Evolutionary conservation across 2,888 invertebrate genomes (phyloP).

Genomic region (Nowickia ferox): DNA sequence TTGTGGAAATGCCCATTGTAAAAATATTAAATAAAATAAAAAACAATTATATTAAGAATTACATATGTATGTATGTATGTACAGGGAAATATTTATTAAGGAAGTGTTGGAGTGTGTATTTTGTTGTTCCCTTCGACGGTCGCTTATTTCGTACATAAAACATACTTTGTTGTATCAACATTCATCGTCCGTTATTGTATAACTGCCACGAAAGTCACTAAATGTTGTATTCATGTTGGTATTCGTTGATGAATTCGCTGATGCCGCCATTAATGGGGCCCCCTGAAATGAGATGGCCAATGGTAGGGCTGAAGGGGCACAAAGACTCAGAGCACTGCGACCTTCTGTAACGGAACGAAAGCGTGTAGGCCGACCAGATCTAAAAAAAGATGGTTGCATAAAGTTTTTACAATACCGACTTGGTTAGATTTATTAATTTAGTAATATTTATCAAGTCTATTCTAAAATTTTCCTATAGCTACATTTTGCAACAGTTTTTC

Average conservation of each 20-base stretch:
- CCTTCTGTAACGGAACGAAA: constrained; percentile 89
- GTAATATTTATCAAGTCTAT: too few relatives aligned
- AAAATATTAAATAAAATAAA: constrained; percentile 11
- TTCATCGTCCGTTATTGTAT: constrained; percentile 82
- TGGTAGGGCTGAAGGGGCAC: constrained; percentile 89
- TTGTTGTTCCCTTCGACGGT: not conserved
- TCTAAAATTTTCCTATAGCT: too few relatives aligned
- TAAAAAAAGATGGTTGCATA: constrained; percentile 78
- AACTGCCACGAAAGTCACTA: constrained; percentile 82
- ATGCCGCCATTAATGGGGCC: constrained; percentile 82
- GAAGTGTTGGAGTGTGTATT: not conserved
- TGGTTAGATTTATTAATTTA: not conserved
- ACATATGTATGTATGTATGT: constrained; percentile 10
- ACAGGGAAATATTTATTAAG: constrained; percentile 25
- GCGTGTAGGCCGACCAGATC: constrained; percentile 88
- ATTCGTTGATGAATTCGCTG: constrained; percentile 80
- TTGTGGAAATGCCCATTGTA: too few relatives aligned
- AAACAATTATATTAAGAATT: constrained; percentile 5
- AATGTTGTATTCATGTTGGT: constrained; percentile 78
- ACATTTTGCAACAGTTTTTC: not conserved
- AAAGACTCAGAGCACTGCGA: constrained; percentile 88
- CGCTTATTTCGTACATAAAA: not conserved
- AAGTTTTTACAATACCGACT: too few relatives aligned
- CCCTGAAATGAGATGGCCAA: constrained; percentile 90
- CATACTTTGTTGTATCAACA: constrained; percentile 75